These are phyloP conservation scores for Spizaetus ornatus DNA, from an alignment of 2,113 vertebrate species.

Conservation along the genomic window DNA sequence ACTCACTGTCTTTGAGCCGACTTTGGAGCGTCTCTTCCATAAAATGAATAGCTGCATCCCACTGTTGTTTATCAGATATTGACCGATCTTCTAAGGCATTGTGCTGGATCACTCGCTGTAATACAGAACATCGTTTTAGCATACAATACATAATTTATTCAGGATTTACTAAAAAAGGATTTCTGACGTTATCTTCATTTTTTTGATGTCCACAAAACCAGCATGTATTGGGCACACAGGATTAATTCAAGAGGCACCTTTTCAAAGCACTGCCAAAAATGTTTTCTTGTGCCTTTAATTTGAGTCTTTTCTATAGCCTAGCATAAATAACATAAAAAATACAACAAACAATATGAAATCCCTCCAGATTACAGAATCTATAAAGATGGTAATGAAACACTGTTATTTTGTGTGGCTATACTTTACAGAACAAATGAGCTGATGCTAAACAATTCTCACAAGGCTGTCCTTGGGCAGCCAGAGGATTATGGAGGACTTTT, in stretches of 20 bases:
- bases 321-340: background rate
- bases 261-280: background rate
- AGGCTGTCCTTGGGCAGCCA: background rate
- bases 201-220: background rate
- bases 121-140: background rate
- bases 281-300: background rate
- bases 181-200: background rate
- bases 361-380: background rate
- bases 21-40: conserved; percentile 95
- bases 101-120: conserved; percentile 96
- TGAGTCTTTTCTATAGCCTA: background rate
- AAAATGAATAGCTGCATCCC: conserved; percentile 97
- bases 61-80: conserved; percentile 96
- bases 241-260: background rate
- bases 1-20: conserved; percentile 94
- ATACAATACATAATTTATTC: background rate
- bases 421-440: background rate
- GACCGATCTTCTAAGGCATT: conserved; percentile 97
- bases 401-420: background rate
- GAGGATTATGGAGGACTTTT: background rate
- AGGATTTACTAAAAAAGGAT: background rate
- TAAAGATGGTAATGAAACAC: background rate
- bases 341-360: background rate
- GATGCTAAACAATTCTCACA: background rate
- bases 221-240: background rate